phyloP scores from a whole-genome alignment of 2,113 vertebrate genomes.

The Ondatra zibethicus region DNA sequence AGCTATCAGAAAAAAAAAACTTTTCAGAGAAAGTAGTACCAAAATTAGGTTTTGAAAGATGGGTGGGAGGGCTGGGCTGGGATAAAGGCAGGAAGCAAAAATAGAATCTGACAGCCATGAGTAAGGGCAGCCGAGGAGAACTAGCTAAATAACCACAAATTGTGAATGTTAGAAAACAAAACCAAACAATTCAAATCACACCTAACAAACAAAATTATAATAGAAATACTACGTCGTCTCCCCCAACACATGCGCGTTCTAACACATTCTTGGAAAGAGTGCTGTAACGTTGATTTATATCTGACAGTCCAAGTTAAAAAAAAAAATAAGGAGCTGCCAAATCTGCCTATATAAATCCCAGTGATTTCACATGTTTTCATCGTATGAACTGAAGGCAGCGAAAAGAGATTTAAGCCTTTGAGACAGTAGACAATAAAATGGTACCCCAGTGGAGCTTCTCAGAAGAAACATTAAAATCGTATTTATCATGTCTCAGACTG shows the following conservation, averaged over 20 bases:
- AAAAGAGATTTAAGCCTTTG: conserved; percentile 75
- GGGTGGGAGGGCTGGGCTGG: background rate
- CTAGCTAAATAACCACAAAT: conserved; percentile 81
- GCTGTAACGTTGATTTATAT: conserved; percentile 79
- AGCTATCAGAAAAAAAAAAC: background rate
- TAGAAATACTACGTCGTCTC: conserved; percentile 79
- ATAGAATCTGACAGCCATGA: conserved; percentile 37
- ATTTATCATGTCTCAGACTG: conserved; percentile 69
- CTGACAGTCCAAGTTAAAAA: conserved; percentile 80
- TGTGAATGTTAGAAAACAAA: conserved; percentile 80
- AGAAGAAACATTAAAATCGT: conserved; percentile 45
- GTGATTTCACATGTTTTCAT: conserved; percentile 79
- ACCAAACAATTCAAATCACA: conserved; percentile 81
- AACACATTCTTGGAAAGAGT: conserved; percentile 82
- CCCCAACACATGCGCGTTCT: conserved; percentile 81
- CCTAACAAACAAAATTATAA: conserved; percentile 84
- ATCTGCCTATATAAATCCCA: conserved; percentile 83
- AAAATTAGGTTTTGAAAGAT: conserved; percentile 16
- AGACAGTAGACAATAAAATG: conserved; percentile 78
- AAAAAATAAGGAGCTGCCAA: conserved; percentile 76
- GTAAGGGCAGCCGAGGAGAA: conserved; percentile 62
- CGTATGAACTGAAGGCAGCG: conserved; percentile 76
- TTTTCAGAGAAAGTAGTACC: conserved; percentile 18
- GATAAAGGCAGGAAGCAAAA: background rate
- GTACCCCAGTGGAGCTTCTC: conserved; percentile 58